These are phyloP conservation scores for Grammomys surdaster DNA, from an alignment of 2,113 vertebrate genomes.

Conservation along the genomic window DNA sequence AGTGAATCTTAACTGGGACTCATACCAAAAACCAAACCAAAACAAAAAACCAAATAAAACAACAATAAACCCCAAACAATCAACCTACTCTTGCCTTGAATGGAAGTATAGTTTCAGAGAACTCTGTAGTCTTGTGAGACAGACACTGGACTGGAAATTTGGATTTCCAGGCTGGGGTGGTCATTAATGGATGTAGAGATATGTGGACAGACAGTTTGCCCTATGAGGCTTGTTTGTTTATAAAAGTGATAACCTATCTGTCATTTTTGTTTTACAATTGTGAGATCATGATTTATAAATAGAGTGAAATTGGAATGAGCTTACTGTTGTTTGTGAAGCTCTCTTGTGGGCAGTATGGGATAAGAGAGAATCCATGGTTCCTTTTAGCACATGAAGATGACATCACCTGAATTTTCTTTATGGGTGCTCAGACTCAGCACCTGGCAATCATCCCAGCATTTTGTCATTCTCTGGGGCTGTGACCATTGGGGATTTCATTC, in stretches of 20 bases:
- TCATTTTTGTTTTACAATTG: not conserved
- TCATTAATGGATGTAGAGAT: not conserved
- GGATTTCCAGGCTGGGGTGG: not conserved
- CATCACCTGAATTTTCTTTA: not conserved
- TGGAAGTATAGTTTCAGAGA: not conserved
- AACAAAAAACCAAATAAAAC: not conserved
- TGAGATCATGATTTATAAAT: constrained; percentile 6
- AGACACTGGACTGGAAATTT: not conserved
- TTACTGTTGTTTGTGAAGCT: not conserved
- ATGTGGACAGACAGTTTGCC: not conserved
- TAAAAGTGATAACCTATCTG: not conserved
- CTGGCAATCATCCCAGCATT: not conserved
- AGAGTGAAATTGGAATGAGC: not conserved
- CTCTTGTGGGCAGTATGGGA: not conserved
- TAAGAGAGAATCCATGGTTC: not conserved
- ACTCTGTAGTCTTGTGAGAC: not conserved
- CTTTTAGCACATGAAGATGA: not conserved
- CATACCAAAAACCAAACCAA: not conserved
- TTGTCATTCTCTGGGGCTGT: not conserved
- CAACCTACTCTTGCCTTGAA: not conserved
- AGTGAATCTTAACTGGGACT: not conserved
- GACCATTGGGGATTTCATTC: not conserved
- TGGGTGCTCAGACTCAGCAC: not conserved
- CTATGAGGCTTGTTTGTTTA: not conserved
- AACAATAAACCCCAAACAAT: not conserved